Percentiles rank a stretch among this genome's conserved stretches.
Conservation (phyloP, 2,888 invertebrate species). For the Physocephala rufipes region DNA sequence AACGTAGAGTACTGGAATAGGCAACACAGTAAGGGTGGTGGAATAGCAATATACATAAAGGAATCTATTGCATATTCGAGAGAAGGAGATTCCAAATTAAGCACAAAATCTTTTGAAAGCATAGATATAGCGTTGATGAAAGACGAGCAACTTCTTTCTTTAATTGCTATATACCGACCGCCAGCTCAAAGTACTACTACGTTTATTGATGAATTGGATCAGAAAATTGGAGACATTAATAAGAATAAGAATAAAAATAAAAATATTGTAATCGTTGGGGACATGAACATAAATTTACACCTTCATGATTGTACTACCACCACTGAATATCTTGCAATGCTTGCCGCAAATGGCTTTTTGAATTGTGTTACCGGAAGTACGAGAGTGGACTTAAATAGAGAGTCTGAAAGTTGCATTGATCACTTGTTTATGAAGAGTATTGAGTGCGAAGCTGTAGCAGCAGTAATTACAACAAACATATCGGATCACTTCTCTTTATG, state of each 20-base stretch:
- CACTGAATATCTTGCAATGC: constrained; percentile 11
- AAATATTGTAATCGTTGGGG: constrained; percentile 14
- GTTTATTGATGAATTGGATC: constrained; percentile 21
- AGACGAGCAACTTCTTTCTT: not conserved
- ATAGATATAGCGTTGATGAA: not conserved
- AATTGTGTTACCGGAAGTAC: constrained; percentile 8
- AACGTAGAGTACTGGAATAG: not conserved
- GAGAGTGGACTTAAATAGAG: not conserved
- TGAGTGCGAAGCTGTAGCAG: not conserved
- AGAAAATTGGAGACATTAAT: constrained; percentile 3
- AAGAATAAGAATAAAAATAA: constrained; percentile 21
- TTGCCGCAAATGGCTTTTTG: constrained; percentile 14
- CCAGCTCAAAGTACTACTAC: constrained; percentile 1
- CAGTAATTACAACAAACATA: constrained; percentile 7
- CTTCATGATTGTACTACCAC: not conserved
- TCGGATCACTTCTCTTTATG: constrained; percentile 31
- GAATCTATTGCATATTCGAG: not conserved
- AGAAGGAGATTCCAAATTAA: not conserved
- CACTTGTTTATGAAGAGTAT: constrained; percentile 16
- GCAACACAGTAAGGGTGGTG: not conserved
- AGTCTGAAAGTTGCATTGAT: constrained; percentile 4
- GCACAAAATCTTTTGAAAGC: not conserved
- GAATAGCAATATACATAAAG: not conserved
- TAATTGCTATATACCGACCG: constrained; percentile 10
- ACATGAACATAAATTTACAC: constrained; percentile 26